Base-by-base conservation (phyloP, 2,113 vertebrate species). In the Todiramphus saurophagus region DNA sequence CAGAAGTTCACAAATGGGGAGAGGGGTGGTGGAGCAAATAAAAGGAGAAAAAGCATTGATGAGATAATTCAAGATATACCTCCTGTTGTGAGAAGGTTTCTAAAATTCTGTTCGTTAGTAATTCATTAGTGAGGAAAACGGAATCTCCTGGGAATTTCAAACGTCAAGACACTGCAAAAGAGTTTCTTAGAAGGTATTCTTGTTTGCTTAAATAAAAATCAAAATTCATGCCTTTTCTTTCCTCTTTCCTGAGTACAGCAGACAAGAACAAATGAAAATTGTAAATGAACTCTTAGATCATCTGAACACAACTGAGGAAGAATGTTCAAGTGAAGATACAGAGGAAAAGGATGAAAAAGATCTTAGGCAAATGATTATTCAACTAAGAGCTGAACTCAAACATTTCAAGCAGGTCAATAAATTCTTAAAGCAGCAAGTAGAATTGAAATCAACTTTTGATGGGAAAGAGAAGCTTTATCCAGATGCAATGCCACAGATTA, bases 341-440 rank as follows among this genome's bases (percentile, higher is more conserved):
- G 98, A 98, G 94, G 96, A 98, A 37, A 98, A 98, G 76, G 95
- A 97, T 44, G 97, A 98, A 84, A 97, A 97, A 69, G 97, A 98
- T 84, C 94, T 98, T 60, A 98, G 97, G 84, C 97, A 96, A 93
- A 97, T 97, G 72, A 94, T 98, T 68, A 95, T 98, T 96, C 97
- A 96, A 58, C 97, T 98, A 69, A 98, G 96, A 91, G 87, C 94
- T 20, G 98, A 98, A 85, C 96, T 98, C 11, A 87, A 89, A 79
- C 95, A 67, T 94, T 96, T 97, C 73, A 80, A 96, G 44, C 97
- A 97, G 89, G 94, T 97, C 84, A 96, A 92, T 93, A 97, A 95
- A 50, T 91, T 97, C 77, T 96, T 97, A 19, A 98, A 98, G 95
- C 97, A 97, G 68, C 97, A 64, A 66, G 90, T 94, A 62, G 97